Base-by-base conservation (phyloP, 2,113 vertebrate genomes). In the Neogale vison region DNA sequence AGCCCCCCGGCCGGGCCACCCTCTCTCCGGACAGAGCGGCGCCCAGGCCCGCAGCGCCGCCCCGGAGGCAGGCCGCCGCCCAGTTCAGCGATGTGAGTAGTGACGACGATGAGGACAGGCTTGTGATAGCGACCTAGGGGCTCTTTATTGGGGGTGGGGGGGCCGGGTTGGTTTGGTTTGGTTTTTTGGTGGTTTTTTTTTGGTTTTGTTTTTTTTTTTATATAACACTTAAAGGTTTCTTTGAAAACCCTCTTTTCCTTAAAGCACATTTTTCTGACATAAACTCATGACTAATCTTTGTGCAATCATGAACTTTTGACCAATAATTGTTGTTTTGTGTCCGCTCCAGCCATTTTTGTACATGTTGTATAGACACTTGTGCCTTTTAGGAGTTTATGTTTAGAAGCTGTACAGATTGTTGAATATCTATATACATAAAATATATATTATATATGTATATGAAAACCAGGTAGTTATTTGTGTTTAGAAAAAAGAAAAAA, bases 281-380 rank as follows among this genome's bases (percentile, higher is more conserved):
- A 98, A 98, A 99, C 97, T 99, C 99, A 99, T 98, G 98, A 99
- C 99, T 99, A 98, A 99, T 99, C 98, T 99, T 99, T 63, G 99
- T 99, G 99, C 99, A 99, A 99, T 99, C 99, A 99, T 99, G 99
- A 99, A 99, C 98, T 99, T 98, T 99, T 98, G 99, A 99, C 99
- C 99, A 99, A 99, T 99, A 99, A 99, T 99, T 98, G 99, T 99
- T 99, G 98, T 99, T 99, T 98, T 98, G 98, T 99, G 99, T 99
- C 99, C 98, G 98, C 98, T 99, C 99, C 99, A 98, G 98, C 99
- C 99, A 98, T 98, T 99, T 99, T 99, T 99, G 99, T 99, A 99
- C 98, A 99, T 99, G 99, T 99, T 99, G 99, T 99, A 99, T 99
- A 99, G 99, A 99, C 99, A 86, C 99, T 99, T 99, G 99, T 99